Percentiles rank a stretch among this genome's conserved stretches.
Evolutionary conservation across 2,888 invertebrate species (phyloP).

Genomic region (Stratiomys singularior): DNA sequence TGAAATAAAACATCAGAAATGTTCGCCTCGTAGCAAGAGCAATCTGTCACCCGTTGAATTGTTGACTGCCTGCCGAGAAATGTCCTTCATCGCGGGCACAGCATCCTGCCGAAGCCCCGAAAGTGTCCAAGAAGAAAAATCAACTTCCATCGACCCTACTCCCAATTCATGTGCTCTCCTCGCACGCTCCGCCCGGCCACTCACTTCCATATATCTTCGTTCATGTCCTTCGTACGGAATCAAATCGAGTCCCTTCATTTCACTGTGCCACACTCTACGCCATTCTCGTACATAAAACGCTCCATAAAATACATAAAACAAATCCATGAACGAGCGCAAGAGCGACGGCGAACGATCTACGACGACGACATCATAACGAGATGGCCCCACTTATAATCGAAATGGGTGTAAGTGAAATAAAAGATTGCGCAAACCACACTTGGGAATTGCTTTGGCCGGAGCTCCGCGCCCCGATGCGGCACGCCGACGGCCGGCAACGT

Average conservation of each 20-base stretch:
- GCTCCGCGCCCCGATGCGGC: not conserved
- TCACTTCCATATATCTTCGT: not conserved
- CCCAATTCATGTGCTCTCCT: not conserved
- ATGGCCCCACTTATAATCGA: conserved; percentile 51
- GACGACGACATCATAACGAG: conserved; percentile 47
- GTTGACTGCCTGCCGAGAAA: conserved; percentile 43
- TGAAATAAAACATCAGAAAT: not conserved
- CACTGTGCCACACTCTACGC: conserved; percentile 4
- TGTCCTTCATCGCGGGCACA: conserved; percentile 34
- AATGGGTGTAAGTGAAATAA: conserved; percentile 54
- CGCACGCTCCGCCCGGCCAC: not conserved
- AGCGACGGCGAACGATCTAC: conserved; percentile 22
- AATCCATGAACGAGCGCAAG: conserved; percentile 45
- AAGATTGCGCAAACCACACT: conserved; percentile 53
- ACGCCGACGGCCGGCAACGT: not conserved
- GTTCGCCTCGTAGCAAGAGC: not conserved
- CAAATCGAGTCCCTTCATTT: conserved; percentile 29
- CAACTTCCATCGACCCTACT: not conserved
- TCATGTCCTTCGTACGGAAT: not conserved
- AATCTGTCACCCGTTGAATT: conserved; percentile 39
- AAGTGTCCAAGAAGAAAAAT: conserved; percentile 13
- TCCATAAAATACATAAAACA: conserved; percentile 50
- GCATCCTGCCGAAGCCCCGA: conserved; percentile 20
- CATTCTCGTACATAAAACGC: conserved; percentile 38
- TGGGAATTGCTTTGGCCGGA: not conserved